phyloP scores from a whole-genome alignment of 1,140 invertebrate genomes.

The Achatina immaculata region DNA sequence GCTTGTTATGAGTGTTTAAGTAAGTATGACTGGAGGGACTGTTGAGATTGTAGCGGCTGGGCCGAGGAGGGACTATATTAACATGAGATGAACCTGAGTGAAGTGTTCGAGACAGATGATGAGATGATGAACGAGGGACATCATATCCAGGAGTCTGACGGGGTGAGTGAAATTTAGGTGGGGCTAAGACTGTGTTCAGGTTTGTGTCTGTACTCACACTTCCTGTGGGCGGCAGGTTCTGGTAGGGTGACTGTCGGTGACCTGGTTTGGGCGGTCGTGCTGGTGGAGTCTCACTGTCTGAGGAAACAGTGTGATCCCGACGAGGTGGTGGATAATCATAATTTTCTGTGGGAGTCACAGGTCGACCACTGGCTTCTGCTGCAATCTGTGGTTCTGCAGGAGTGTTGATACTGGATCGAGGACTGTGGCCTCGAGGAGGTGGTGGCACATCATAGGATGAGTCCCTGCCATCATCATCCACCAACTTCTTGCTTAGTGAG shows the following conservation, averaged over 20 bases:
- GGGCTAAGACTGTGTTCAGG: constrained; percentile 45
- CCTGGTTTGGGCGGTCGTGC: constrained; percentile 28
- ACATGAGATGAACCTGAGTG: constrained; percentile 9
- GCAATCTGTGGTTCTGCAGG: constrained; percentile 24
- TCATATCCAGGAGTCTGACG: constrained; percentile 44
- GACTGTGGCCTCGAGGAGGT: constrained; percentile 36
- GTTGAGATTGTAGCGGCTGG: background rate
- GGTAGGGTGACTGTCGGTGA: constrained; percentile 56
- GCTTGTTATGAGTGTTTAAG: constrained; percentile 37
- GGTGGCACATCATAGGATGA: constrained; percentile 52
- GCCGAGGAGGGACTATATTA: constrained; percentile 3
- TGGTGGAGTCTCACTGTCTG: constrained; percentile 16
- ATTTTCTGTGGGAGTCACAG: constrained; percentile 24
- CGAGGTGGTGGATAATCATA: constrained; percentile 51
- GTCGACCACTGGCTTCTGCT: background rate
- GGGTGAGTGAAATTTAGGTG: constrained; percentile 22
- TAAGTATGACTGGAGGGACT: constrained; percentile 28
- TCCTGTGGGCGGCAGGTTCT: constrained; percentile 57
- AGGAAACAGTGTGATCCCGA: constrained; percentile 33
- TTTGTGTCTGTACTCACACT: constrained; percentile 40
- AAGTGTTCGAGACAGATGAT: constrained; percentile 10
- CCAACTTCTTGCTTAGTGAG: background rate
- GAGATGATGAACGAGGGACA: constrained; percentile 40
- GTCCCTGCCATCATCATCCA: constrained; percentile 41
- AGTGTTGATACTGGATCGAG: constrained; percentile 14